These are phyloP conservation scores for Entosphenus tridentatus DNA, from an alignment of 2,113 vertebrate genomes.

Conservation along the genomic window DNA sequence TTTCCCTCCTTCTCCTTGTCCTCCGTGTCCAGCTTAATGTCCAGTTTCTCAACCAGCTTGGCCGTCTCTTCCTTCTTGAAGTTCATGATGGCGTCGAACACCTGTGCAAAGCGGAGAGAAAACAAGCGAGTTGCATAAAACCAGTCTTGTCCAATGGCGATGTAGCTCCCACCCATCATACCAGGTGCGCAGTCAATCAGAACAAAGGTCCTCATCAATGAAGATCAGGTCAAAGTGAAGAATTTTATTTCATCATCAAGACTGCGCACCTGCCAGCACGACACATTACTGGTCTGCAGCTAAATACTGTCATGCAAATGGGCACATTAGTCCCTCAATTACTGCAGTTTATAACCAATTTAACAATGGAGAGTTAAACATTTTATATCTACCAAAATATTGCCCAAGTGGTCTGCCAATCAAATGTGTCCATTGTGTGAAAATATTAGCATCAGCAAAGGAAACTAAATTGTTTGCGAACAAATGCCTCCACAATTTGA, in stretches of 20 bases:
- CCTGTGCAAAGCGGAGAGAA: slow-evolving; percentile 18
- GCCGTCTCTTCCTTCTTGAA: slow-evolving; percentile 65
- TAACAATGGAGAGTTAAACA: too few relatives aligned
- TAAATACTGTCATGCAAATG: too few relatives aligned
- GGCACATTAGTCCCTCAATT: too few relatives aligned
- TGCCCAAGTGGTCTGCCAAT: too few relatives aligned
- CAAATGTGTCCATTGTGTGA: too few relatives aligned
- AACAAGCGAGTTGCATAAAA: background rate
- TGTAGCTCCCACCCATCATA: background rate
- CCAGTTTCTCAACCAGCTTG: slow-evolving; percentile 58
- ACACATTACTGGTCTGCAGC: too few relatives aligned
- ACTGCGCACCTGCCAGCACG: too few relatives aligned
- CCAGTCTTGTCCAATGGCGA: background rate
- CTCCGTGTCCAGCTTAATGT: slow-evolving; percentile 61
- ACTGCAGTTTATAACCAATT: too few relatives aligned
- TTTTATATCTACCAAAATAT: too few relatives aligned
- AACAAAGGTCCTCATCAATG: slow-evolving; percentile 31
- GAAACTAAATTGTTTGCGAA: too few relatives aligned
- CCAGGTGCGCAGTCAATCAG: slow-evolving; percentile 23
- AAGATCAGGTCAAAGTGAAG: slow-evolving; percentile 61
- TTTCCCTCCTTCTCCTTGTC: slow-evolving; percentile 82
- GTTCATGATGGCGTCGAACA: slow-evolving; percentile 78
- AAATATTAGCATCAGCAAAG: too few relatives aligned
- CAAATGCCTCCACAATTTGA: too few relatives aligned
- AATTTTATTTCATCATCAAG: slow-evolving; percentile 40